A percentile compares a stretch with the other conserved stretches of the same genome.
Evolutionary conservation across 2,797 vertebrate genomes (phyloP).

Genomic region (Eupleurogrammus muticus): DNA sequence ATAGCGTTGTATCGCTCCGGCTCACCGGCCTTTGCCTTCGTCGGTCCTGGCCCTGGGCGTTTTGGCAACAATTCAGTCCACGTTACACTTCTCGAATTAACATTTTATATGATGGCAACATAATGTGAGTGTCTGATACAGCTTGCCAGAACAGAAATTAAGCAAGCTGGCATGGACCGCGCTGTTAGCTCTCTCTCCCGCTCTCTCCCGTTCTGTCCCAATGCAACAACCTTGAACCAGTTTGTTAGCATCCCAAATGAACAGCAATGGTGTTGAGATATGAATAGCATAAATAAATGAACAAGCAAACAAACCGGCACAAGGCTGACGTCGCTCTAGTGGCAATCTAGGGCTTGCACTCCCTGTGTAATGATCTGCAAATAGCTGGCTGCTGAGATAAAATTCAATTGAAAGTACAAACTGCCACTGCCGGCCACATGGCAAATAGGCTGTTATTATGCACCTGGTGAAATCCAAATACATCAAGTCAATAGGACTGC

Average conservation of each 20-base stretch:
- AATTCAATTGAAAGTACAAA: slow-evolving; percentile 75
- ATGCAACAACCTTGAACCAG: slow-evolving; percentile 77
- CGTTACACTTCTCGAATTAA: slow-evolving; percentile 74
- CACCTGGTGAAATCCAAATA: slow-evolving; percentile 71
- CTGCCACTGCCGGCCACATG: slow-evolving; percentile 64
- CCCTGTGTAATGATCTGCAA: slow-evolving; percentile 81
- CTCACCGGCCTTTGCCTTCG: slow-evolving; percentile 53
- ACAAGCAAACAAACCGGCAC: slow-evolving; percentile 77
- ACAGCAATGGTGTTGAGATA: slow-evolving; percentile 69
- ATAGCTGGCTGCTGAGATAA: slow-evolving; percentile 81
- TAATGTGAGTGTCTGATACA: slow-evolving; percentile 56
- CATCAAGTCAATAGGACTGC: slow-evolving; percentile 64
- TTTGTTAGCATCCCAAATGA: slow-evolving; percentile 80
- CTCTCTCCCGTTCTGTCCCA: slow-evolving; percentile 39
- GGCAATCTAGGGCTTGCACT: slow-evolving; percentile 69
- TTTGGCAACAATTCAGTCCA: slow-evolving; percentile 65
- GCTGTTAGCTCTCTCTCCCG: slow-evolving; percentile 30
- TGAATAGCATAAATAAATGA: slow-evolving; percentile 83
- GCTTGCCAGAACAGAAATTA: slow-evolving; percentile 71
- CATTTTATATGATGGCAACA: slow-evolving; percentile 70
- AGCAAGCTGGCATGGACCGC: slow-evolving; percentile 67
- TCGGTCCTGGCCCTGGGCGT: slow-evolving; percentile 47
- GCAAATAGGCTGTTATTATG: slow-evolving; percentile 67
- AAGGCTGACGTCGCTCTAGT: slow-evolving; percentile 59
- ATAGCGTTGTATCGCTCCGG: slow-evolving; percentile 35